Evolutionary conservation across 2,888 invertebrate species (phyloP).

Genomic region (Caenorhabditis sp.): DNA sequence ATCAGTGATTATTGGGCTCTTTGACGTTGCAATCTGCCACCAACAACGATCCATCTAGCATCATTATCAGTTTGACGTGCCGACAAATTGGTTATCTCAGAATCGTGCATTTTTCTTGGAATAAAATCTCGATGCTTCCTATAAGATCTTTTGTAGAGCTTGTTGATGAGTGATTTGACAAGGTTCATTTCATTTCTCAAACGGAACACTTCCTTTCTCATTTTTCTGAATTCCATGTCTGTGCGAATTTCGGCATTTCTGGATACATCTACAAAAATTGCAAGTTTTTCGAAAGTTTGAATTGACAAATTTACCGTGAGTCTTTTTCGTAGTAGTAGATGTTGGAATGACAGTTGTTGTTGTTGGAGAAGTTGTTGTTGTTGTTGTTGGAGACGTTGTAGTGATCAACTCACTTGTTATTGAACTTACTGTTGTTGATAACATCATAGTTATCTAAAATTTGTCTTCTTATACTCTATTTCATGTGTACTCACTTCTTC

Average conservation of each 20-base stretch:
- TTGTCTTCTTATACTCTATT: neutral
- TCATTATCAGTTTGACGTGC: constrained; percentile 20
- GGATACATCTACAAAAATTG: neutral
- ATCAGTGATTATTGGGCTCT: neutral
- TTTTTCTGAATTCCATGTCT: constrained; percentile 21
- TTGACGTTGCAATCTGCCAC: constrained; percentile 9
- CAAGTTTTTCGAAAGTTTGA: neutral
- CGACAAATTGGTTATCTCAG: constrained; percentile 8
- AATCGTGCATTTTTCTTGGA: constrained; percentile 6
- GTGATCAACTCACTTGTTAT: constrained; percentile 15
- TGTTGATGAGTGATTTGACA: constrained; percentile 31
- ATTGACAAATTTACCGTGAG: neutral
- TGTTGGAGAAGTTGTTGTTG: too few species aligned
- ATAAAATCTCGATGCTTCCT: constrained; percentile 27
- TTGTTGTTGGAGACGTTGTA: constrained; percentile 11
- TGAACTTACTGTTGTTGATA: constrained; percentile 9
- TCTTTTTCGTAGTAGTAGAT: too few species aligned
- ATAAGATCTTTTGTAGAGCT: constrained; percentile 27
- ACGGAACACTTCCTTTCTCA: constrained; percentile 28
- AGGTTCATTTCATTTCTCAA: constrained; percentile 36
- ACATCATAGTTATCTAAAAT: neutral
- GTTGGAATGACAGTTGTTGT: neutral
- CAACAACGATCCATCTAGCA: constrained; percentile 13
- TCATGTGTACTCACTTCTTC: constrained; percentile 16
- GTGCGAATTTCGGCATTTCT: constrained; percentile 3